Evolutionary conservation across 2,113 vertebrate species (phyloP), one percentile per base, ranked within the genome.

Genomic region (Pristiophorus japonicus): DNA sequence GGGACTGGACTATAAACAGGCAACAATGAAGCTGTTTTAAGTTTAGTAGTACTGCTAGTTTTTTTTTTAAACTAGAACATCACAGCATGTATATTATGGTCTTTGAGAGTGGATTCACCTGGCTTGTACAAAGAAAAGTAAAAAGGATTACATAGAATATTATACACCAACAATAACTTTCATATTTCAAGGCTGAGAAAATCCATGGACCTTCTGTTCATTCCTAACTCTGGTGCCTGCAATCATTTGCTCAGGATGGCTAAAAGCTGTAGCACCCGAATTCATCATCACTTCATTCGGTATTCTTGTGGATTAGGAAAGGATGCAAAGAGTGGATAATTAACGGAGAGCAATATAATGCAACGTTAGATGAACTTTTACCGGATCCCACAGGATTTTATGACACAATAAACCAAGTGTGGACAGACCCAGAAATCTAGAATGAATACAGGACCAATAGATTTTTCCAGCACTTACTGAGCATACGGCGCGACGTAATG

Each of bases 111-210:
- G 45, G 20, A 34, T 94, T 70, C 91, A 47, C 45, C 45, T 94
- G 66, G 45, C 93, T 94, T 4, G 12, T 67, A 70, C 10, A 94
- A 67, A 42, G 90, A 42, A 92, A 92, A 67, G 65, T 16, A 66
- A 63, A 55, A 55, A 51, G 85, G 27, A 90, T 59, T 90, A 90
- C n/a, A n/a, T 30, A 94, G 93, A 94, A 24, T 34, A 94, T 70
- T 70, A 67, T 27, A 92, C 92, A 94, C 42, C 42, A 70, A 66
- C 92, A 45, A 62, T 62, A 63, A 63, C 7, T 73, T 70, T 27
- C 66, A 27, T 94, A 94, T 51, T 70, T 94, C 42, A 65, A 92
- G 55, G 59, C 59, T 27, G 93, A 94, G 38, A 94, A 94, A 94
- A 94, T 6, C 93, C 12, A 94, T 22, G 5, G 22, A 51, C 45